These are phyloP conservation scores for Delichon dasypus DNA, from an alignment of 2,797 vertebrate species.

Conservation along the genomic window DNA sequence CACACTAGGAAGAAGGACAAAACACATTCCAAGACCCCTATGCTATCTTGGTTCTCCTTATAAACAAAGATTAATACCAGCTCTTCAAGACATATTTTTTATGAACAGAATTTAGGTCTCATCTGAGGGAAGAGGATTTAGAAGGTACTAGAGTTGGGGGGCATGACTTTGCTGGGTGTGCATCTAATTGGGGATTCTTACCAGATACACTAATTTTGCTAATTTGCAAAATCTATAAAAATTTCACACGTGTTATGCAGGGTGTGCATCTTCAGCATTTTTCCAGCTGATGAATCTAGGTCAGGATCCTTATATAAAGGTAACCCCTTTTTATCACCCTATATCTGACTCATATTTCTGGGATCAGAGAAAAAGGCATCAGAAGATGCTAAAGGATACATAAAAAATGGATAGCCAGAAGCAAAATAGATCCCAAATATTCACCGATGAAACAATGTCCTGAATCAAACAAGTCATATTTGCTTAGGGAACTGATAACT, in stretches of 20 bases:
- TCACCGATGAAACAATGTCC: neutral
- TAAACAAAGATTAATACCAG: neutral
- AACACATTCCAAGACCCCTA: neutral
- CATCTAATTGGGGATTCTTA: neutral
- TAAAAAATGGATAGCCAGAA: neutral
- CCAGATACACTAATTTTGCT: neutral
- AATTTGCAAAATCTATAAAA: neutral
- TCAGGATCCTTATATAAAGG: neutral
- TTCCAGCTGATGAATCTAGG: neutral
- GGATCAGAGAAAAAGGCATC: neutral
- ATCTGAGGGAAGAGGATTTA: neutral
- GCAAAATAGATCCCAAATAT: neutral
- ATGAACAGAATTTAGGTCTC: neutral
- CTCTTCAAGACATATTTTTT: neutral
- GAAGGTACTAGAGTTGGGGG: neutral
- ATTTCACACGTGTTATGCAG: neutral
- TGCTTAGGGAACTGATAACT: neutral
- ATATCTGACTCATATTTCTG: neutral
- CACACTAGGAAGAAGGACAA: neutral
- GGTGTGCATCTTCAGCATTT: neutral
- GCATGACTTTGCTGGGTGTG: fast-evolving
- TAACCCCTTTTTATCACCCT: neutral
- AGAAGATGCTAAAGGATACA: neutral
- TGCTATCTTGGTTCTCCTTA: neutral
- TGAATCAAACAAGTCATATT: neutral